A percentile compares a stretch with the other conserved stretches of the same genome.
Conservation (phyloP, 2,888 invertebrate species). For the Dysmachus trigonus region DNA sequence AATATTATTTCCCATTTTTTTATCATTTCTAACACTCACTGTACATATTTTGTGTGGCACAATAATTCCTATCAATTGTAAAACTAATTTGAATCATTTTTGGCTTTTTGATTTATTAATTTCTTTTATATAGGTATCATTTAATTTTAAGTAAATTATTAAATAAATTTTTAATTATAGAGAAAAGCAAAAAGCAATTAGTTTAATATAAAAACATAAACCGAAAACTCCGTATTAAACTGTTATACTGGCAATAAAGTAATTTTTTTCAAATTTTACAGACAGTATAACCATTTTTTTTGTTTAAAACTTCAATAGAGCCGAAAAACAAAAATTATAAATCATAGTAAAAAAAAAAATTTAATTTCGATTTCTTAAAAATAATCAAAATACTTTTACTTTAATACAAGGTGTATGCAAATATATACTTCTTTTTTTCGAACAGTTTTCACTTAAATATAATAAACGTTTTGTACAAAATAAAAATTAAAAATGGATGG, state of each 20-base stretch:
- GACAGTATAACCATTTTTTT: background rate
- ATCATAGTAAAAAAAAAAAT: background rate
- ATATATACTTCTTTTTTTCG: background rate
- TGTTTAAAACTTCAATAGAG: too few species aligned
- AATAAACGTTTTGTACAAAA: background rate
- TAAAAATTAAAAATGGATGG: background rate
- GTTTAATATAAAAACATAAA: background rate
- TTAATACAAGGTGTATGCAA: background rate
- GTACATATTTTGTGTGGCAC: background rate
- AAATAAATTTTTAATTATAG: background rate
- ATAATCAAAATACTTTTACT: background rate
- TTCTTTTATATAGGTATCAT: background rate
- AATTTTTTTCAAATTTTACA: background rate
- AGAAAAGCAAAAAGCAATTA: background rate
- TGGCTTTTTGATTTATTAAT: background rate
- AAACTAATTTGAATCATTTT: background rate
- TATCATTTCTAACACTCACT: background rate
- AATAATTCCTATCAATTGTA: background rate
- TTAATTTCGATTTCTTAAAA: background rate
- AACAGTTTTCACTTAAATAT: background rate
- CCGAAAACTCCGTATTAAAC: background rate
- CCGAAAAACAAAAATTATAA: too few species aligned
- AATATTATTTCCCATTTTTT: too few species aligned
- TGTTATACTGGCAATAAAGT: too few species aligned
- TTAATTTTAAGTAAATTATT: background rate